Evolutionary conservation across 2,797 vertebrate genomes (phyloP), one percentile per base, ranked within the genome.

Genomic region (Cirrhinus molitorella): DNA sequence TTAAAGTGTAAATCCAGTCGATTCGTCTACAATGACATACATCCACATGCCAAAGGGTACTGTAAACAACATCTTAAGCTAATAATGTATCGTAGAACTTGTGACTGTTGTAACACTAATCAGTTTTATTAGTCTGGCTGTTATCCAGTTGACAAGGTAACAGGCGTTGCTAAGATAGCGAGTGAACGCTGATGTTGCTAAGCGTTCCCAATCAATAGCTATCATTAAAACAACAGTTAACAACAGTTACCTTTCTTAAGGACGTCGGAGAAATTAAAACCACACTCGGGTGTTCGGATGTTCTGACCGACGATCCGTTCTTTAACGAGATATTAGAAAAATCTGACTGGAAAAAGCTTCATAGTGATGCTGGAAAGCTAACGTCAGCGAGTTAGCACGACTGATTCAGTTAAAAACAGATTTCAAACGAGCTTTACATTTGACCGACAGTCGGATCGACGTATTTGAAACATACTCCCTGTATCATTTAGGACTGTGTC

Each of bases 91-190:
- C 40, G 7, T 3, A 5, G 7, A 49, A 40, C 6, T 28, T 55
- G 25, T 49, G 25, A 43, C 51, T n/a, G 49, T 23, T 11, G 34
- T 37, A 65, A 77, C 25, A 73, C 7, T n/a, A 34, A 28, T 47
- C 11, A 76, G 17, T 59, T 67, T 0, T 68, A 67, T 40, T 66
- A 75, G 37, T 71, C 34, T 47, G 40, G 4, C 28, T 83, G 43
- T 61, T 80, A 25, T 37, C 21, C 19, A 53, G 82, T 77, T 81
- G 66, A 59, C 85, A 51, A 68, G 74, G 73, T 73, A 73, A 81
- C 83, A 28, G 5, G 49, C 51, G 83, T 87, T 78, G 79, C 67
- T 73, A 73, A 23, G 73, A 81, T 59, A 68, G 45, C 23, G 8
- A 63, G 31, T 37, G 17, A 66, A 78, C 34, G 31, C 63, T 83